Base-by-base conservation (phyloP, 2,797 vertebrate species). In the Coccyzus lansbergi region DNA sequence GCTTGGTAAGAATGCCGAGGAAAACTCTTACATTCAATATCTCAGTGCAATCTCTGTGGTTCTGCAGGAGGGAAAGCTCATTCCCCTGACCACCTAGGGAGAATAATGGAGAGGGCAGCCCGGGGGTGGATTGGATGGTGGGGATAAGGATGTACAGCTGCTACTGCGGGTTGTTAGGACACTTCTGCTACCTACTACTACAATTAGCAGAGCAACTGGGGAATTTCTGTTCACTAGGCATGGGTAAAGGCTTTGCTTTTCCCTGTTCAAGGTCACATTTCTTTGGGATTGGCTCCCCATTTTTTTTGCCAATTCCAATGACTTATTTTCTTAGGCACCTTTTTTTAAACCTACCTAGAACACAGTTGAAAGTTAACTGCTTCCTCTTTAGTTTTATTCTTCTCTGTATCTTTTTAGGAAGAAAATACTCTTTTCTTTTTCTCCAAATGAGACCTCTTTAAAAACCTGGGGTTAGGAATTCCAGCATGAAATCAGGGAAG, bases 401-500 rank as follows among this genome's bases (percentile, higher is more conserved):
- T 92, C 20, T 86, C 25, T 75, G n/a, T 2, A 34, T 15, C 59
- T 75, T 72, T 89, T 31, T 24, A 59, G 63, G 29, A 62, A 46
- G 31, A 69, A 68, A 67, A 67, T 20, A 2, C 3, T 46, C 8
- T 18, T 63, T 55, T n/a, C n/a, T 60, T 60, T 69, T 26, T 8
- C 11, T 4, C 36, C 46, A 36, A 91, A 76, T 18, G 29, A 71
- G 49, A 78, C 17, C 7, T 76, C 48, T 93, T 91, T 62, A 67
- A 90, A 93, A 94, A 92, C 13, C 33, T 78, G 58, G 53, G 31
- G 19, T 88, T 95, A 90, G 65, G 87, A 91, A 76, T 91, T 91
- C 80, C 77, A 79, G 19, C 36, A 53, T 78, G 76, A 88, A 88
- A 74, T 60, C 60, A 84, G 70, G 90, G 90, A 94, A 86, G 95